Base-by-base conservation (phyloP, 2,113 vertebrate species). In the Sphaerodactylus townsendi region DNA sequence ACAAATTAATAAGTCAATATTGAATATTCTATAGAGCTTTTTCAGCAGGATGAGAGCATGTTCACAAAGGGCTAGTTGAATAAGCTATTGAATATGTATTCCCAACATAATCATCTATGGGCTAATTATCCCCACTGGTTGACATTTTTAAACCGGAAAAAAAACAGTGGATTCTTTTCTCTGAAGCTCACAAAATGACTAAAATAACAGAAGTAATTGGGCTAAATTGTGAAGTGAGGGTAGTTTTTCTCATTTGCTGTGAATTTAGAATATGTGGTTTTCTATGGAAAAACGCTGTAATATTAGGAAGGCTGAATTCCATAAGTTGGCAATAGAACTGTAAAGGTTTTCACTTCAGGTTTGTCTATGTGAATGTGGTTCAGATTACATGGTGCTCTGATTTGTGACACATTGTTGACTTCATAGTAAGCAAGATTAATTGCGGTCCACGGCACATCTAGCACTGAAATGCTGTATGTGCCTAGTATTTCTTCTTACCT, bases 171-270 rank as follows among this genome's bases (percentile, higher is more conserved):
- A 75, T 91, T 81, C 79, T 92, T 90, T 88, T 86, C 82, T 90
- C 66, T 80, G 82, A 88, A 82, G 86, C 66, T 90, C 83, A 50
- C 4, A 48, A 91, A 89, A 89, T 90, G 77, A 19, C 86, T 88
- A 85, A 91, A 93, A 91, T 85, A 93, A 87, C 65, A 91, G 79
- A 77, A 59, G 82, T 90, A 90, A 93, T 91, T 91, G 91, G 86
- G 85, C 87, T 70, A 90, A 86, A 92, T 90, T 85, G 71, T 83
- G 81, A 93, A 91, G 79, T 84, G 82, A 90, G 62, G 86, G 64
- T 41, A 33, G 21, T 25, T 56, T 56, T 83, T 92, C 89, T 92
- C 79, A 81, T 85, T 92, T 3, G 0, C 59, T 71, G 68, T 44
- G 21, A 46, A 39, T 92, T 88, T 87, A 53, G 44, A 70, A 14